Conservation (phyloP, 2,113 vertebrate genomes). For the Myotis davidii region DNA sequence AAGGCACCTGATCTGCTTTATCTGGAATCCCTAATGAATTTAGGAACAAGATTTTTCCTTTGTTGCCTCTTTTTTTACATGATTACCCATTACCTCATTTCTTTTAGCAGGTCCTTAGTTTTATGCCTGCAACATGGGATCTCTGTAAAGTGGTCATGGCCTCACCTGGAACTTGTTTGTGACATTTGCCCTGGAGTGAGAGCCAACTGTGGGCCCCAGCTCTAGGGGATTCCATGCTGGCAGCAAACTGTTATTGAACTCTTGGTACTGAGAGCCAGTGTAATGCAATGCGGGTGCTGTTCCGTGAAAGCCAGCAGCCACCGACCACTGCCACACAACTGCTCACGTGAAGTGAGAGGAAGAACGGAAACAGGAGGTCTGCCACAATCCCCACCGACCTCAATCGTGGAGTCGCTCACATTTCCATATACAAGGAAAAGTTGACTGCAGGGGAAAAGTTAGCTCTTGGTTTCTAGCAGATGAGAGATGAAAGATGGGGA, state of each 20-base stretch:
- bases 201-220: conserved; percentile 11
- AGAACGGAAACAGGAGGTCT: not conserved
- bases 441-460: not conserved
- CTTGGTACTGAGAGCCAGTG: not conserved
- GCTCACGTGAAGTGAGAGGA: not conserved
- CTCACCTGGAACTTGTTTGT: conserved; percentile 71
- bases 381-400: not conserved
- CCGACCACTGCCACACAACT: not conserved
- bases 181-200: not conserved
- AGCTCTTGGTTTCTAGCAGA: not conserved
- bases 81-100: not conserved
- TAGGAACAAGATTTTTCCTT: conserved; percentile 65
- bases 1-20: not conserved
- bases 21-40: conserved; percentile 39
- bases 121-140: not conserved
- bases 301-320: not conserved
- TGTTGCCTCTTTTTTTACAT: conserved; percentile 47
- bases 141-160: not conserved
- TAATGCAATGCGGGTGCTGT: conserved; percentile 53
- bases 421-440: not conserved
- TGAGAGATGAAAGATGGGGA: not conserved
- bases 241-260: conserved; percentile 49
- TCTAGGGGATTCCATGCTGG: not conserved
- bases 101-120: conserved; percentile 22
- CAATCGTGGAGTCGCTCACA: not conserved